Conservation (phyloP, 2,888 invertebrate species). For the Meteorus cinctellus region DNA sequence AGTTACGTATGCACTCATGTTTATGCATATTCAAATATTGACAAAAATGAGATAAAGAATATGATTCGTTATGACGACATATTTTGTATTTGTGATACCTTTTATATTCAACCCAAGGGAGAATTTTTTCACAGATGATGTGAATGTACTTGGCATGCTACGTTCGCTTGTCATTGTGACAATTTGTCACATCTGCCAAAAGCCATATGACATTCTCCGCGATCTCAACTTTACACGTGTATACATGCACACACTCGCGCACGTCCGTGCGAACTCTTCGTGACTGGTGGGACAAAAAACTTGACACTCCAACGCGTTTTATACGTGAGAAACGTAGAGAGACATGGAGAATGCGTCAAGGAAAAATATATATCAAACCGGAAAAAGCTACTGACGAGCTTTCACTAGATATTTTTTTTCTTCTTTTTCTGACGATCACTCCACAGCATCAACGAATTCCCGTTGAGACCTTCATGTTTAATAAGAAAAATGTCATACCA, state of each 20-base stretch:
- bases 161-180: background rate
- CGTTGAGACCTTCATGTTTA: background rate
- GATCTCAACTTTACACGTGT: background rate
- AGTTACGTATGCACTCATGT: background rate
- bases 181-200: slow-evolving; percentile 10
- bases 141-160: background rate
- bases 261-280: background rate
- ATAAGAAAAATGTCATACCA: background rate
- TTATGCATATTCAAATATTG: background rate
- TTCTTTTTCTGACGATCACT: background rate
- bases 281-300: background rate
- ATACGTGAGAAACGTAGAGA: background rate
- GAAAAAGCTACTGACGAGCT: slow-evolving; percentile 10
- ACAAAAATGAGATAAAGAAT: background rate
- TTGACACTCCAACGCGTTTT: slow-evolving; percentile 9
- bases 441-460: background rate
- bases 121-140: background rate
- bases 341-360: background rate
- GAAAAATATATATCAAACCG: background rate
- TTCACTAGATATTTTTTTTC: background rate
- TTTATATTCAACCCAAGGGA: background rate
- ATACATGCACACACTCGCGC: background rate
- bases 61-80: background rate
- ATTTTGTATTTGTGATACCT: background rate
- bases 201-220: background rate